Conservation (phyloP, 2,113 vertebrate genomes). For the Pandion haliaetus region DNA sequence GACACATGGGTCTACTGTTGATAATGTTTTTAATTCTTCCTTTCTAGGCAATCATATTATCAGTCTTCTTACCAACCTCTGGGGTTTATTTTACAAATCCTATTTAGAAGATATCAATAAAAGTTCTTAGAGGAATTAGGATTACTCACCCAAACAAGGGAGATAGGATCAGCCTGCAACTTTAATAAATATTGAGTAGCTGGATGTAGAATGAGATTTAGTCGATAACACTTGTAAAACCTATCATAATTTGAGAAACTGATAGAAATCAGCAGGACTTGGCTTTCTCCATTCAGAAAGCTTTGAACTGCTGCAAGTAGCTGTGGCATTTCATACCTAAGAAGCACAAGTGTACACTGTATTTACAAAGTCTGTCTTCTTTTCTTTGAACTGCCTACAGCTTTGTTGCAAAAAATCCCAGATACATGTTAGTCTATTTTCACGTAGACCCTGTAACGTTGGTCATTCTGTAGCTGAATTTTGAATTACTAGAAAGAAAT, state of each 20-base stretch:
- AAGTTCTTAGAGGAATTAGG: not conserved
- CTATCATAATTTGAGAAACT: not conserved
- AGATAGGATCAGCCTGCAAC: not conserved
- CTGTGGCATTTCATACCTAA: not conserved
- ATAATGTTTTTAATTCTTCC: not conserved
- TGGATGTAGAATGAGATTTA: not conserved
- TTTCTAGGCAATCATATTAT: not conserved
- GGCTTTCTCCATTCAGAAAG: not conserved
- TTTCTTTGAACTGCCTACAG: not conserved
- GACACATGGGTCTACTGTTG: rapidly evolving
- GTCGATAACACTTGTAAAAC: not conserved
- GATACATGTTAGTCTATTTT: not conserved
- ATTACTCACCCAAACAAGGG: not conserved
- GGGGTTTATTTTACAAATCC: not conserved
- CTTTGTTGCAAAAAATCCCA: not conserved
- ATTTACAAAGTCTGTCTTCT: not conserved
- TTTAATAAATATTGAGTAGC: not conserved
- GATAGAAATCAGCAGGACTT: not conserved
- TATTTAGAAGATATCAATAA: not conserved
- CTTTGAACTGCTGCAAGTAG: not conserved
- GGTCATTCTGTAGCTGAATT: not conserved
- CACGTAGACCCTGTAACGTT: not conserved
- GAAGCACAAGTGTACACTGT: not conserved
- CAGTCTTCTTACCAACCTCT: not conserved
- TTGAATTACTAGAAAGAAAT: not conserved